Evolutionary conservation across 2,888 invertebrate species (phyloP).

Genomic region (Polydrusus pterygomalis): DNA sequence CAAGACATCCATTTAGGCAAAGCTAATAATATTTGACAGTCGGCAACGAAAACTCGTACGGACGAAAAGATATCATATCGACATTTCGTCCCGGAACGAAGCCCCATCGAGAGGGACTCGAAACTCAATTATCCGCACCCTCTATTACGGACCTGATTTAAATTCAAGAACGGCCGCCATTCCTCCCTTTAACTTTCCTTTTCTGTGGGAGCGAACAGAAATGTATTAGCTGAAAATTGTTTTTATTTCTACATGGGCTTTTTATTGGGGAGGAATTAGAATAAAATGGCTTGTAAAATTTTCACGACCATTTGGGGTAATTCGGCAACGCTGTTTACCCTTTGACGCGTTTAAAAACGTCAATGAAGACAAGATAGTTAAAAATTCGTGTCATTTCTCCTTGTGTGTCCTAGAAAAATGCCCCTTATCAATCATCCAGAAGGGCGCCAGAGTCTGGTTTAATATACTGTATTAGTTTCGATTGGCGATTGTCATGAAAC

Average conservation of each 20-base stretch:
- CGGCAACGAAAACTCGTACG: slow-evolving; percentile 25
- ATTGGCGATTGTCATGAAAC: too few species aligned
- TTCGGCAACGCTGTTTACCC: neutral
- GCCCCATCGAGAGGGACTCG: slow-evolving; percentile 56
- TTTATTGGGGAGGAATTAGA: neutral
- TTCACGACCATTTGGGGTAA: neutral
- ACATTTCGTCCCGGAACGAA: slow-evolving; percentile 40
- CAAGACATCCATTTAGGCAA: neutral
- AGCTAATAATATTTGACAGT: slow-evolving; percentile 31
- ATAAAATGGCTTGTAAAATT: neutral
- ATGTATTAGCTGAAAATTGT: slow-evolving; percentile 17
- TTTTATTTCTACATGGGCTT: slow-evolving; percentile 8
- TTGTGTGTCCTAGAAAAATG: too few species aligned
- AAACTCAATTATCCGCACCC: slow-evolving; percentile 67
- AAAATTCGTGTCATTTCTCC: too few species aligned
- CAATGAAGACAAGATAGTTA: too few species aligned
- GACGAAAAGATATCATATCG: slow-evolving; percentile 46
- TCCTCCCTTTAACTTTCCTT: slow-evolving; percentile 54
- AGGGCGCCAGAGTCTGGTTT: too few species aligned
- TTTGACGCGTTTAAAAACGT: too few species aligned
- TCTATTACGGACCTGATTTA: slow-evolving; percentile 66
- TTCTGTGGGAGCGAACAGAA: slow-evolving; percentile 47
- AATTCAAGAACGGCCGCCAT: slow-evolving; percentile 63
- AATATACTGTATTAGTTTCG: too few species aligned
- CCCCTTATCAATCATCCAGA: too few species aligned